Evolutionary conservation across 2,888 invertebrate species (phyloP).

Genomic region (Tetropium fuscum): DNA sequence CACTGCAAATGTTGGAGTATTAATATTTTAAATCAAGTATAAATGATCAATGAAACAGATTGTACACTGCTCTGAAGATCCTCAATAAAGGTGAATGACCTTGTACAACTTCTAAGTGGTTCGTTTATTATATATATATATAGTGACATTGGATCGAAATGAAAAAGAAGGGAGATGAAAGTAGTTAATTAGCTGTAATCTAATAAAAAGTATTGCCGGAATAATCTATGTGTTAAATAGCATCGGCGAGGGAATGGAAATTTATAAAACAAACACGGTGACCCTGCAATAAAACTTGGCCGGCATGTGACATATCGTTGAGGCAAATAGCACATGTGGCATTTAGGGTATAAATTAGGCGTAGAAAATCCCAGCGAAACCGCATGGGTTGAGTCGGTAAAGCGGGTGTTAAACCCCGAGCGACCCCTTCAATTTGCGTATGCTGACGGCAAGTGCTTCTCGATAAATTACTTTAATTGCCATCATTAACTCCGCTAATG

Average conservation of each 20-base stretch:
- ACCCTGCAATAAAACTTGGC: slow-evolving; percentile 50
- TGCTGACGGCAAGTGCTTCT: slow-evolving; percentile 51
- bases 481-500: slow-evolving; percentile 61
- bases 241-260: slow-evolving; percentile 41
- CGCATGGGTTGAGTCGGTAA: slow-evolving; percentile 55
- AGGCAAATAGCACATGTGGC: slow-evolving; percentile 55
- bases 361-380: slow-evolving; percentile 61
- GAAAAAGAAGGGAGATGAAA: neutral
- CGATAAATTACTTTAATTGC: slow-evolving; percentile 64
- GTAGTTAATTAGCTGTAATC: slow-evolving; percentile 25
- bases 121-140: neutral
- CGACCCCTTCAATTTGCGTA: slow-evolving; percentile 55
- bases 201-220: slow-evolving; percentile 36
- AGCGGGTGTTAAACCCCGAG: slow-evolving; percentile 42
- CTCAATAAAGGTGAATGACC: too few species aligned
- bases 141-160: neutral
- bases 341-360: slow-evolving; percentile 59
- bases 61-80: too few species aligned
- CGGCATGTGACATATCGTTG: slow-evolving; percentile 55
- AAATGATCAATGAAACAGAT: too few species aligned
- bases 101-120: neutral
- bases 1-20: too few species aligned
- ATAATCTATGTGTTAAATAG: slow-evolving; percentile 6
- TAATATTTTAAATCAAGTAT: too few species aligned
- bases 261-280: slow-evolving; percentile 54